Conservation (phyloP, 2,888 invertebrate genomes). For the Lasioglossum pauxillum region DNA sequence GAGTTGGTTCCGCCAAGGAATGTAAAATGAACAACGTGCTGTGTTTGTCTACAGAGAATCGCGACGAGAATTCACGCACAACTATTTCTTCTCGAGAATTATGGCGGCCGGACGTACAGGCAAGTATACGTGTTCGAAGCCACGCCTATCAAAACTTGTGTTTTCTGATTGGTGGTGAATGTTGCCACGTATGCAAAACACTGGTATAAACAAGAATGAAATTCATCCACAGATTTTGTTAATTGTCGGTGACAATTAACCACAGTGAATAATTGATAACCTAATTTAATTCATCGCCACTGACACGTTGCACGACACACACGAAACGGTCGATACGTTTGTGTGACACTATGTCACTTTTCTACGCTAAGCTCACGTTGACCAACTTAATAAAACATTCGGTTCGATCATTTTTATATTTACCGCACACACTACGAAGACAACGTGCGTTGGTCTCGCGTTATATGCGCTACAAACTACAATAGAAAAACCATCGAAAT, state of each 20-base stretch:
- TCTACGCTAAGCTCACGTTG: constrained; percentile 32
- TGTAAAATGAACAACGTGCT: constrained; percentile 44
- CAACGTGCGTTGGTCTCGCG: too few relatives aligned
- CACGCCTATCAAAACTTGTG: constrained; percentile 79
- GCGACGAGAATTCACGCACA: constrained; percentile 70
- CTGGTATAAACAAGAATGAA: constrained; percentile 34
- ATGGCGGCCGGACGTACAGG: constrained; percentile 78
- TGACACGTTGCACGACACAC: constrained; percentile 20
- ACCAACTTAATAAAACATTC: constrained; percentile 46
- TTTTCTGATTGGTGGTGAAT: constrained; percentile 75
- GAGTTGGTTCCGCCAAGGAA: constrained; percentile 37
- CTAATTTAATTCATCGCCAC: constrained; percentile 52
- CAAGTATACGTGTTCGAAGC: constrained; percentile 74
- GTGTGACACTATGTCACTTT: constrained; percentile 35
- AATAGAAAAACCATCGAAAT: background rate
- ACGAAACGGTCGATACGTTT: constrained; percentile 45
- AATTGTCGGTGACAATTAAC: constrained; percentile 56
- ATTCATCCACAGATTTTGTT: constrained; percentile 46
- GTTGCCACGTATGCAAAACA: constrained; percentile 81
- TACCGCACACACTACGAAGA: background rate
- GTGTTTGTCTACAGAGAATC: constrained; percentile 49
- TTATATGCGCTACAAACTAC: background rate
- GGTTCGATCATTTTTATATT: constrained; percentile 9
- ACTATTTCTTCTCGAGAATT: constrained; percentile 74
- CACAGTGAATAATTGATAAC: constrained; percentile 48